Conservation (phyloP, 1,140 invertebrate species). For the Listronotus oregonensis region DNA sequence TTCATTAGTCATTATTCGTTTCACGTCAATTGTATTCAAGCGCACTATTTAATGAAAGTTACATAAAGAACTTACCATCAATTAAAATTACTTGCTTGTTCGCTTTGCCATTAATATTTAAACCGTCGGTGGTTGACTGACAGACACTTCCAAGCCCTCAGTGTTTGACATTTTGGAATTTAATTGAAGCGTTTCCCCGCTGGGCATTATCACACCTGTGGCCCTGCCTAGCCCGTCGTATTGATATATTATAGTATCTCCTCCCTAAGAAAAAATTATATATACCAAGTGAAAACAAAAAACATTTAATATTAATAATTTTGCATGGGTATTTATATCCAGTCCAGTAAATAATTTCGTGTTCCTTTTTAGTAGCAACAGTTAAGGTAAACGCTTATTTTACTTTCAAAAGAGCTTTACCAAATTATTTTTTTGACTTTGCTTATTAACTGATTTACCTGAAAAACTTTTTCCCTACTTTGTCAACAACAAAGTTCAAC, state of each 20-base stretch:
- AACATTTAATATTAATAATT: too few relatives aligned
- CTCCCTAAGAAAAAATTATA: conserved; percentile 74
- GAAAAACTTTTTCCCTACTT: too few relatives aligned
- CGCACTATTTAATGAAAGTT: conserved; percentile 27
- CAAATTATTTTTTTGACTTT: too few relatives aligned
- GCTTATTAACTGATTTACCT: too few relatives aligned
- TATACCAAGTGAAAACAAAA: too few relatives aligned
- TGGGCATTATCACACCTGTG: conserved; percentile 82
- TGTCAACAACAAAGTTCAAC: too few relatives aligned
- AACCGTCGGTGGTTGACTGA: conserved; percentile 60
- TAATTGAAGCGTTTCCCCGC: conserved; percentile 84
- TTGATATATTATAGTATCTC: conserved; percentile 87
- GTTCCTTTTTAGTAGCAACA: too few relatives aligned
- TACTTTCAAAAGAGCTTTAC: too few relatives aligned
- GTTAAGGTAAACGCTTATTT: too few relatives aligned
- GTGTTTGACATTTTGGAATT: conserved; percentile 73
- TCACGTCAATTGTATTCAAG: too few relatives aligned
- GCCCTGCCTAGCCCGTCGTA: conserved; percentile 87
- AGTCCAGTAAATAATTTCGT: too few relatives aligned
- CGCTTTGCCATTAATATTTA: conserved; percentile 64
- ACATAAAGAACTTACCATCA: conserved; percentile 55
- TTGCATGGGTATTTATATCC: too few relatives aligned
- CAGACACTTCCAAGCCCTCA: conserved; percentile 75
- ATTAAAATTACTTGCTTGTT: conserved; percentile 61
- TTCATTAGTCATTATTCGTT: conserved; percentile 10